Evolutionary conservation across 2,113 vertebrate genomes (phyloP).

Genomic region (Etia nguti): DNA sequence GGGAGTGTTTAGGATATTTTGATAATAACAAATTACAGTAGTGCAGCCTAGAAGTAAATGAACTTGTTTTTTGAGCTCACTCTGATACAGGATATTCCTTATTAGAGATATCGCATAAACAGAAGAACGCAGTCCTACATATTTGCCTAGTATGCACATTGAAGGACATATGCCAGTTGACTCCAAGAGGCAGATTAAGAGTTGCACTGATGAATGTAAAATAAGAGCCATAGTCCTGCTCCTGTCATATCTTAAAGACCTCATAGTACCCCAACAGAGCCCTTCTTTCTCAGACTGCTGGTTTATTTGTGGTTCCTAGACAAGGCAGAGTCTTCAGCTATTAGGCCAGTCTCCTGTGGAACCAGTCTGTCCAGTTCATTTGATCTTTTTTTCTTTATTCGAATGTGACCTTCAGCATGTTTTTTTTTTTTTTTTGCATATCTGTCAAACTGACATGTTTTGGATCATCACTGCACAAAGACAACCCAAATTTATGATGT

Average conservation of each 20-base stretch:
- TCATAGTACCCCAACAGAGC: neutral
- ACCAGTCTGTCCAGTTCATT: neutral
- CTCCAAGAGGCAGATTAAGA: neutral
- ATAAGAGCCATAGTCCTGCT: neutral
- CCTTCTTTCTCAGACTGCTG: neutral
- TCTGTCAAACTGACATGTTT: neutral
- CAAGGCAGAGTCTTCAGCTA: neutral
- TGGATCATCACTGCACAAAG: neutral
- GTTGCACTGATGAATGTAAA: neutral
- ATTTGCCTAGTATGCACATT: neutral
- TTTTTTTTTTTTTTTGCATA: neutral
- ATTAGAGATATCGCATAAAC: neutral
- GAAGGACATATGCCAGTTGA: neutral
- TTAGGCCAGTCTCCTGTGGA: neutral
- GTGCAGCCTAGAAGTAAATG: neutral
- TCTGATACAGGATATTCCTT: neutral
- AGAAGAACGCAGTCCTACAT: neutral
- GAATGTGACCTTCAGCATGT: neutral
- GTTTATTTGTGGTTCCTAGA: neutral
- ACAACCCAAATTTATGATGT: neutral
- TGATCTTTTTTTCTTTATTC: neutral
- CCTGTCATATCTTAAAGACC: neutral
- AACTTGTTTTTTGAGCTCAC: neutral
- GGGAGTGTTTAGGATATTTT: neutral
- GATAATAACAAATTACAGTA: neutral